Conservation (phyloP, 2,113 vertebrate species). For the Tringa solitaria region DNA sequence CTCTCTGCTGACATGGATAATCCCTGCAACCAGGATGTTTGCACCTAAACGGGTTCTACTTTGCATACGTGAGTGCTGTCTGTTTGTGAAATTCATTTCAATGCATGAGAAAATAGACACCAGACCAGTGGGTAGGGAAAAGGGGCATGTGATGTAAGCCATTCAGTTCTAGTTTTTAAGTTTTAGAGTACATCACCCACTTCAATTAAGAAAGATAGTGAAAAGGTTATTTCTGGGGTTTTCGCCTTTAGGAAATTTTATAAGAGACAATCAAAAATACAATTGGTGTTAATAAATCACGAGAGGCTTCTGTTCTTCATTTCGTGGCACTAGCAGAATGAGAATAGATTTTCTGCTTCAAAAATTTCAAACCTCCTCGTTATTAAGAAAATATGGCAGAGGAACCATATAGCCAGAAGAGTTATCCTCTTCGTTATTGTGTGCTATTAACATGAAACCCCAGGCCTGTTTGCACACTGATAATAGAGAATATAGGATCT, state of each 20-base stretch:
- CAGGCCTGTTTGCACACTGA: background rate
- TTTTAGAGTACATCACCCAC: background rate
- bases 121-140: background rate
- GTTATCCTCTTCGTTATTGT: background rate
- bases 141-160: background rate
- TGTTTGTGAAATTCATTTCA: conserved; percentile 13
- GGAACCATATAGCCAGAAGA: background rate
- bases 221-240: background rate
- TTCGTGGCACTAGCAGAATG: conserved; percentile 22
- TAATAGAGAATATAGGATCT: background rate
- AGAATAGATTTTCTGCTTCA: conserved; percentile 39
- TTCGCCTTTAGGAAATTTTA: background rate
- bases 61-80: background rate
- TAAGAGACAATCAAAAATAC: conserved; percentile 11
- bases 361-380: background rate
- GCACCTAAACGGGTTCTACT: background rate
- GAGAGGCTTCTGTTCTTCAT: background rate
- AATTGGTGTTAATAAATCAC: conserved; percentile 50
- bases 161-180: background rate
- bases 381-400: conserved; percentile 49
- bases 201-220: background rate
- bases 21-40: conserved; percentile 27
- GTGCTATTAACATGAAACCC: background rate
- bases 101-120: background rate
- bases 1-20: conserved; percentile 22